Percentiles rank a stretch among this genome's conserved stretches.
phyloP scores from a whole-genome alignment of 37 sponge, comb jelly and placozoan species.

The Crambe crambe region DNA sequence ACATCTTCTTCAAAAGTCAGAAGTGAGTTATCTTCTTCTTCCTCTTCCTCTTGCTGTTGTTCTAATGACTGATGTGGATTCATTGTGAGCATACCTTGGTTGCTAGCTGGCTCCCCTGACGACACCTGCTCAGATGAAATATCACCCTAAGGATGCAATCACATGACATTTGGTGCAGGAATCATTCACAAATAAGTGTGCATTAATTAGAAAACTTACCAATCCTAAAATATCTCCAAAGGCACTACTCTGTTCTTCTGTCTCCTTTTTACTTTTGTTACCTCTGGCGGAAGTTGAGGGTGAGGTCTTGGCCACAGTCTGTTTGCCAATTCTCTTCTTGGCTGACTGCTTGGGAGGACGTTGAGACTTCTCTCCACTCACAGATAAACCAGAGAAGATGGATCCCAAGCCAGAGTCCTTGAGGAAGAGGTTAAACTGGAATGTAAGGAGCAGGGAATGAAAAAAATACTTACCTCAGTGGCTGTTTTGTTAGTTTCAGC shows the following conservation, averaged over 20 bases:
- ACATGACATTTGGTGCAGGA: too few relatives aligned
- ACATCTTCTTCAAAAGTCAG: slow-evolving; percentile 36
- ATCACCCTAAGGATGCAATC: too few relatives aligned
- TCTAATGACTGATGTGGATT: too few relatives aligned
- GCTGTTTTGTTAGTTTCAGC: slow-evolving; percentile 3
- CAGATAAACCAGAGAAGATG: slow-evolving; percentile 42
- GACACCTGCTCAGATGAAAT: too few relatives aligned
- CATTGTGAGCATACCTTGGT: neutral
- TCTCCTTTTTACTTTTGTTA: neutral
- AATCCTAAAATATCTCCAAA: slow-evolving; percentile 37
- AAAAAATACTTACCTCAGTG: too few relatives aligned
- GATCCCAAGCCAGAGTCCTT: neutral
- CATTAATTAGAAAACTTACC: slow-evolving; percentile 6
- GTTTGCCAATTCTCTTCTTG: neutral
- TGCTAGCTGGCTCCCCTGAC: neutral
- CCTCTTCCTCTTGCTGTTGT: neutral
- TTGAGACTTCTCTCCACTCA: slow-evolving; percentile 3
- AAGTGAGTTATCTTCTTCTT: slow-evolving; percentile 30
- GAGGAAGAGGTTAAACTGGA: neutral
- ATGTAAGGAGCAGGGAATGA: too few relatives aligned
- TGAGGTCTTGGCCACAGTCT: too few relatives aligned
- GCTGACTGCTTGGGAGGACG: slow-evolving; percentile 4
- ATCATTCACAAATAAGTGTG: too few relatives aligned
- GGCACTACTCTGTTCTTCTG: neutral
- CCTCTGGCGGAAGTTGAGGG: neutral